Percentiles rank a stretch among this genome's conserved stretches.
phyloP scores from a whole-genome alignment of 2,113 vertebrate species.

The Hippotragus niger region DNA sequence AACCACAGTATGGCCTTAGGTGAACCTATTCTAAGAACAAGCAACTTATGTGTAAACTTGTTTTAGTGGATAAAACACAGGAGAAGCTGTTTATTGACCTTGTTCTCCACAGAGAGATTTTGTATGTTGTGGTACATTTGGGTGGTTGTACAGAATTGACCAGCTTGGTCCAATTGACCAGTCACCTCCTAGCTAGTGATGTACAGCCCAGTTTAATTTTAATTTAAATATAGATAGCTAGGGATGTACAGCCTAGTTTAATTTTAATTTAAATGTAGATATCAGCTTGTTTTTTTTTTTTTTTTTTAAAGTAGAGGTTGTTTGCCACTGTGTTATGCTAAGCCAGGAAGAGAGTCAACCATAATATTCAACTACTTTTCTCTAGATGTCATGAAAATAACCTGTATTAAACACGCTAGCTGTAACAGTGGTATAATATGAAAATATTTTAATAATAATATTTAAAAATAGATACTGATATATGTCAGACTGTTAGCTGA shows the following conservation, averaged over 20 bases:
- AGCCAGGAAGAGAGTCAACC: neutral
- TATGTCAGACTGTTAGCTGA: neutral
- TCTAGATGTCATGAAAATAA: neutral
- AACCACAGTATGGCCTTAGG: neutral
- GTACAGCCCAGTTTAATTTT: neutral
- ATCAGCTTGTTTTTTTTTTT: neutral
- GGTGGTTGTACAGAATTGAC: neutral
- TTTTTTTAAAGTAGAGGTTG: neutral
- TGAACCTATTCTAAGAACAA: slow-evolving; percentile 44
- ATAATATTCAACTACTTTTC: neutral
- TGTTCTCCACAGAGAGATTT: slow-evolving; percentile 15
- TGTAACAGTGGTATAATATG: neutral
- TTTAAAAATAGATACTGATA: neutral
- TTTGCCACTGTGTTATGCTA: neutral
- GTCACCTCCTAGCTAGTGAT: neutral
- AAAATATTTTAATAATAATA: neutral
- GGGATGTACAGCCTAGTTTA: neutral
- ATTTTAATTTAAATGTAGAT: slow-evolving; percentile 29
- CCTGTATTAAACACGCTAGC: neutral
- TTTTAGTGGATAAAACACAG: slow-evolving; percentile 17
- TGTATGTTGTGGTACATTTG: neutral
- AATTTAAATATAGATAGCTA: slow-evolving; percentile 15
- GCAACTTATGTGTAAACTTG: slow-evolving; percentile 41
- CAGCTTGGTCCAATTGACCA: slow-evolving; percentile 1
- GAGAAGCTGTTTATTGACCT: slow-evolving; percentile 32